Evolutionary conservation across 2,888 invertebrate species (phyloP), one percentile per base, ranked within the genome.

Genomic region (Apotomis capreana): DNA sequence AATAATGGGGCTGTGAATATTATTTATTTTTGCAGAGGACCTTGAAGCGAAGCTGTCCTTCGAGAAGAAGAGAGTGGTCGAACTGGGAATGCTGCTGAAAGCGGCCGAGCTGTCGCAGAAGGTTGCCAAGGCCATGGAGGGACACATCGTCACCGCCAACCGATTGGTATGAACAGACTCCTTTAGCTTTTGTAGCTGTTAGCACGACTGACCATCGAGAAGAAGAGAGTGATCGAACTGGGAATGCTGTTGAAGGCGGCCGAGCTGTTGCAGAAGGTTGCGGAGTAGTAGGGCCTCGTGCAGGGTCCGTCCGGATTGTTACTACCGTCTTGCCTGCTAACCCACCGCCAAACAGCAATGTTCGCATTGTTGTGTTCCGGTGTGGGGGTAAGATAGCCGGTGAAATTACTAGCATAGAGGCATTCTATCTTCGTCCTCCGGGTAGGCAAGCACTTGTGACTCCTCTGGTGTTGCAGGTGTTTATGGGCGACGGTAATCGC

Each of bases 61-160:
- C 10, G 89, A 91, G 65, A 87, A 78, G 67, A 78, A 83, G 5
- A 87, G 83, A 54, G 85, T 88, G 9, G 75, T 78, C 0, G 90
- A 91, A 70, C 68, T 91, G 37, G 86, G 89, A 67, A 85, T 84
- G 5, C 80, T 78, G 1, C 59, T 88, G 55, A 86, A 82, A 69
- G 80, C 87, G 0, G 80, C 82, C 0, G 79, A 80, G 10, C 73
- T 83, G 67, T 79, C 87, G 0, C 75, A 72, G 5, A 4, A 40
- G 6, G 40, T 40, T 40, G 40, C 81, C 3, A 78, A 76, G 59
- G 81, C 83, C 9, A 80, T 89, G 0, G 83, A 85, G 13, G 76
- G 77, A 3, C 84, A 81, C 52, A 73, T 85, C 5, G 58, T 37
- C 55, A 57, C 46, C 26, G 62, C 74, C 3, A 75, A 57, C 52